Conservation (phyloP, 2,888 invertebrate species). For the Philhelius pedissequus region DNA sequence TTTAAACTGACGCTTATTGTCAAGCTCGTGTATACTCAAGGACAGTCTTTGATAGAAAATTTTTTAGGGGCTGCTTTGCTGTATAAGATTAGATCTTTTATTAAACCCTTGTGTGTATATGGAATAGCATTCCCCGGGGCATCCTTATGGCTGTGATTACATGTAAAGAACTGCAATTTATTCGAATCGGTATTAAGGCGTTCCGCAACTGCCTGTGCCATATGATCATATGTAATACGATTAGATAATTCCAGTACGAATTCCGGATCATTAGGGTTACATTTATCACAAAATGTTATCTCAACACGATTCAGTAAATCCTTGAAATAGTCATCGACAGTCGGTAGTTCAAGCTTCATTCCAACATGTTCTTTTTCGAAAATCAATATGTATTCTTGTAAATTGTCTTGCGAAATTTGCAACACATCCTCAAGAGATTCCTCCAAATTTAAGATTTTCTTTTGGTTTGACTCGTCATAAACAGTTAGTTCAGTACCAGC, state of each 20-base stretch:
- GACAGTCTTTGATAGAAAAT: slow-evolving; percentile 98
- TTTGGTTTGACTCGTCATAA: slow-evolving; percentile 85
- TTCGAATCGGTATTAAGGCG: slow-evolving; percentile 95
- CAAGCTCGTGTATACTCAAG: slow-evolving; percentile 97
- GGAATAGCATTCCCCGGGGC: slow-evolving; percentile 76
- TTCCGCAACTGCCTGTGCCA: slow-evolving; percentile 95
- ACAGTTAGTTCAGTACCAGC: slow-evolving; percentile 91
- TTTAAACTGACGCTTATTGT: slow-evolving; percentile 97
- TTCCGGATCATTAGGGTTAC: slow-evolving; percentile 92
- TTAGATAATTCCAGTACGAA: slow-evolving; percentile 92
- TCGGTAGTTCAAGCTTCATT: slow-evolving; percentile 90
- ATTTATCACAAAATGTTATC: slow-evolving; percentile 97
- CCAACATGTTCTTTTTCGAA: slow-evolving; percentile 94
- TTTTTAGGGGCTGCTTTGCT: slow-evolving; percentile 95
- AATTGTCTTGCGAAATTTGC: slow-evolving; percentile 82
- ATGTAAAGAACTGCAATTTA: slow-evolving; percentile 97
- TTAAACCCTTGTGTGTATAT: slow-evolving; percentile 76
- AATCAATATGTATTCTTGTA: slow-evolving; percentile 98
- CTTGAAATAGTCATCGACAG: slow-evolving; percentile 95
- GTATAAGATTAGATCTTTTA: slow-evolving; percentile 93
- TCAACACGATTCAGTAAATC: slow-evolving; percentile 93
- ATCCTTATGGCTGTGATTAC: slow-evolving; percentile 84
- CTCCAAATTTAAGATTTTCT: slow-evolving; percentile 75
- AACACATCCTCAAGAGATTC: slow-evolving; percentile 92
- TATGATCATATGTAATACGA: slow-evolving; percentile 96